Percentiles rank a stretch among this genome's conserved stretches.
These are phyloP conservation scores for Trissolcus basalis DNA, from an alignment of 1,140 invertebrate genomes.

Conservation along the genomic window DNA sequence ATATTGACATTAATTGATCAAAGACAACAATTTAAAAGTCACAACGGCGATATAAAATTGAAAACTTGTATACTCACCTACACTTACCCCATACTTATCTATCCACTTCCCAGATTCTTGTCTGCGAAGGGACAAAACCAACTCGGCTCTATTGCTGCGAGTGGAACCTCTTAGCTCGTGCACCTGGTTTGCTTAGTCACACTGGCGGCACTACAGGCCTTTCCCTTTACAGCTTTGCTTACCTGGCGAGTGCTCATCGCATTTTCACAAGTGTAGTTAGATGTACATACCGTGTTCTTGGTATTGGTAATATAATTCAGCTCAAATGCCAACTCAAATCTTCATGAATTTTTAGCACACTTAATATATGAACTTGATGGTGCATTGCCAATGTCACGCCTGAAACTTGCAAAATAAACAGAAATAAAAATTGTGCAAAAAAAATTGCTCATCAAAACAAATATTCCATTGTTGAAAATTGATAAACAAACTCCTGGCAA, in stretches of 20 bases:
- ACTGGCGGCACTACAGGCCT: constrained; percentile 56
- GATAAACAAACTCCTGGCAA: no score
- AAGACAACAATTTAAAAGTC: constrained; percentile 12
- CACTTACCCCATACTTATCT: constrained; percentile 13
- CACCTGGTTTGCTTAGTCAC: constrained; percentile 58
- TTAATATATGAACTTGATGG: no score
- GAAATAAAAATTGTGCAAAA: no score
- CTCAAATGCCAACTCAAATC: not conserved
- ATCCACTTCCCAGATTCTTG: constrained; percentile 12
- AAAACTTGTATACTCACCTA: constrained; percentile 19
- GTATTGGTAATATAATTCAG: constrained; percentile 10
- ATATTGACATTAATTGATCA: constrained; percentile 8
- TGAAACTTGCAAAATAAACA: no score
- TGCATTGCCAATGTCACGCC: no score
- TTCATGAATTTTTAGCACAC: not conserved
- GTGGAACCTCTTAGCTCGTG: constrained; percentile 61
- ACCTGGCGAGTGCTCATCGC: constrained; percentile 49
- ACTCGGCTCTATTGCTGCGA: constrained; percentile 26
- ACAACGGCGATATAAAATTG: constrained; percentile 3
- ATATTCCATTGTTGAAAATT: no score
- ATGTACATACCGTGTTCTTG: constrained; percentile 6
- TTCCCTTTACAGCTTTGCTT: constrained; percentile 64
- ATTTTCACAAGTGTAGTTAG: constrained; percentile 56
- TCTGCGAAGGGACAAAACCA: constrained; percentile 19
- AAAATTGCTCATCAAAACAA: no score